Evolutionary conservation across 1,140 invertebrate genomes (phyloP).

Genomic region (Platyscapa corneri): DNA sequence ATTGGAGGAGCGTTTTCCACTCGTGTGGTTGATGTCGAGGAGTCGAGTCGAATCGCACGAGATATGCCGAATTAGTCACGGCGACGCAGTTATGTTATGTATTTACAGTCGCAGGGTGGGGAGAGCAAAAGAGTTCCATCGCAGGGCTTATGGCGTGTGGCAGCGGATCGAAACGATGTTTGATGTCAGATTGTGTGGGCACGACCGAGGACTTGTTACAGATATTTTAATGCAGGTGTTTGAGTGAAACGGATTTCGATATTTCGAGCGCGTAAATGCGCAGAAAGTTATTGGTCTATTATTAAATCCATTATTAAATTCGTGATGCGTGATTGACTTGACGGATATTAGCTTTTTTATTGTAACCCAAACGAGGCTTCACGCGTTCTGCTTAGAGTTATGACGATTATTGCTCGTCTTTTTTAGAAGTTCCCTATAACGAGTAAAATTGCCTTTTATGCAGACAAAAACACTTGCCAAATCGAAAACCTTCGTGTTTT

Average conservation of each 20-base stretch:
- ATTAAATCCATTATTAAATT: neutral
- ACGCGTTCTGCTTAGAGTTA: neutral
- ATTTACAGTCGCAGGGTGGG: no score
- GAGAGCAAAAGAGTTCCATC: slow-evolving; percentile 2
- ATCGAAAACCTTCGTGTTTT: no score
- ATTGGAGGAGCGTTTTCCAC: neutral
- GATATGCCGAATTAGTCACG: slow-evolving; percentile 3
- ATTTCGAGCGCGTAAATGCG: neutral
- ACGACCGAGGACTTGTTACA: neutral
- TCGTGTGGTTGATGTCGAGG: neutral
- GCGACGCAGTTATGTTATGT: neutral
- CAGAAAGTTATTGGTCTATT: neutral
- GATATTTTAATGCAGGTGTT: neutral
- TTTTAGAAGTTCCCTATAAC: no score
- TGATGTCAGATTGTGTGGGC: no score
- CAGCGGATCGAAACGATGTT: no score
- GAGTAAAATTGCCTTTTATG: no score
- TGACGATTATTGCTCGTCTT: no score
- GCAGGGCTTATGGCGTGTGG: neutral
- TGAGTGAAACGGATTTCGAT: neutral
- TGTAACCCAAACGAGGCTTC: neutral
- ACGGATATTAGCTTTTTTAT: neutral
- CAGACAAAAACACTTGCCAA: no score
- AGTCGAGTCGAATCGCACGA: no score
- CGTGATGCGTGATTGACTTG: neutral